Base-by-base conservation (phyloP, 2,113 vertebrate species). In the Erythrocercus mccallii region DNA sequence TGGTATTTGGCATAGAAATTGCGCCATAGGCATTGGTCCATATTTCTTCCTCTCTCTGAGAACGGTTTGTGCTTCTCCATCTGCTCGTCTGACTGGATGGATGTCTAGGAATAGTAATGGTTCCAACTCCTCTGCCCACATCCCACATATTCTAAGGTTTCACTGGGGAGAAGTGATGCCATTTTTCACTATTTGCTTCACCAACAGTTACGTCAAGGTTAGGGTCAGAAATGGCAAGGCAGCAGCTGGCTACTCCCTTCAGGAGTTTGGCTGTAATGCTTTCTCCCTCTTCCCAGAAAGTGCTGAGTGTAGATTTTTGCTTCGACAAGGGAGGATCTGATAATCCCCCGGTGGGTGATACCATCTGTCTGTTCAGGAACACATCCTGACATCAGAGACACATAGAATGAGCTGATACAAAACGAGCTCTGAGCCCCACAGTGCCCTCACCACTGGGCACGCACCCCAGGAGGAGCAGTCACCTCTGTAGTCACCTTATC, bases 21-120 rank as follows among this genome's bases (percentile, higher is more conserved):
- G 5, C 66, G 22, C 68, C 69, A 80, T 15, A 95, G 95, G 93
- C 97, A 95, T 40, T 37, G 74, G 68, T 94, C 96, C 95, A 94
- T 81, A 90, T 83, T 96, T 96, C 45, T 66, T 94, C 16, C 72
- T 94, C 92, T 95, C 86, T 81, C 69, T 0, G 76, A 95, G 94
- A 91, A 96, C 47, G 1, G 81, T 79, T 94, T 94, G 96, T 96
- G 80, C 92, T 96, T 40, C 88, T 96, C 96, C 95, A 96, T 97
- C 95, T 97, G 96, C 94, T 96, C 1, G 18, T 95, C 90, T 95
- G 95, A 94, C 94, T 93, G 83, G 89, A 81, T 51, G 74, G 71
- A 94, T 81, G 35, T 95, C 96, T 95, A 96, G 93, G 94, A 96
- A 96, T 35, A 95, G 77, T 38, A 94, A 86, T 81, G 40, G 73